Percentiles rank a stretch among this genome's conserved stretches.
These are phyloP conservation scores for Drosophila robusta DNA, from an alignment of 2,888 invertebrate genomes.

Conservation along the genomic window DNA sequence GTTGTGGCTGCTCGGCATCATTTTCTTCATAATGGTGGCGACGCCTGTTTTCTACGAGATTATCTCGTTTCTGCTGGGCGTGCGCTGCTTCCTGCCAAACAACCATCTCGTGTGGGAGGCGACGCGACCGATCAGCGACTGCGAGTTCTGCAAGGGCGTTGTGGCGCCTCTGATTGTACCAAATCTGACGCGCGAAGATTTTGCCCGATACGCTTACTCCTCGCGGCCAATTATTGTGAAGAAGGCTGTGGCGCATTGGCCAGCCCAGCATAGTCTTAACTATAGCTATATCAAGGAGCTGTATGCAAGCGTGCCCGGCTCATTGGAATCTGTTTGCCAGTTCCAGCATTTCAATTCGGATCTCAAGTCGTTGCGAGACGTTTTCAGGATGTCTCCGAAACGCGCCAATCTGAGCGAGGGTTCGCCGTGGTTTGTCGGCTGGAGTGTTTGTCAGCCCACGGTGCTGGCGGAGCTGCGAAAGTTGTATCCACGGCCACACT, in stretches of 20 bases:
- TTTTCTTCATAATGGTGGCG: constrained; percentile 82
- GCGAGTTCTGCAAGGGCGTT: constrained; percentile 90
- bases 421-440: constrained; percentile 95
- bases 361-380: constrained; percentile 90
- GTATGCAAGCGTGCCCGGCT: constrained; percentile 89
- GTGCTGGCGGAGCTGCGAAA: constrained; percentile 90
- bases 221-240: constrained; percentile 93
- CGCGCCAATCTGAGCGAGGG: constrained; percentile 87
- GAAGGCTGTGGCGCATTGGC: constrained; percentile 91
- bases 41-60: constrained; percentile 84
- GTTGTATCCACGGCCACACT: constrained; percentile 92
- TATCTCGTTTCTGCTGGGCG: constrained; percentile 86
- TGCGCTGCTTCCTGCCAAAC: constrained; percentile 92
- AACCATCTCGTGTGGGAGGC: constrained; percentile 95
- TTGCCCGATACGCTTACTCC: constrained; percentile 91
- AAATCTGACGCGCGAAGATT: constrained; percentile 89
- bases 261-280: constrained; percentile 89
- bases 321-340: constrained; percentile 93
- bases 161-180: constrained; percentile 88
- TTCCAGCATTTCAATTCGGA: constrained; percentile 94
- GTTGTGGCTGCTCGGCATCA: constrained; percentile 81
- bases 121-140: constrained; percentile 92
- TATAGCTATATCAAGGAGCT: constrained; percentile 89
- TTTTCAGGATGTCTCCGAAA: constrained; percentile 90
- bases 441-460: constrained; percentile 96